A percentile compares a stretch with the other conserved stretches of the same genome.
Conservation (phyloP, 2,888 invertebrate species). For the Lissonota sp. region DNA sequence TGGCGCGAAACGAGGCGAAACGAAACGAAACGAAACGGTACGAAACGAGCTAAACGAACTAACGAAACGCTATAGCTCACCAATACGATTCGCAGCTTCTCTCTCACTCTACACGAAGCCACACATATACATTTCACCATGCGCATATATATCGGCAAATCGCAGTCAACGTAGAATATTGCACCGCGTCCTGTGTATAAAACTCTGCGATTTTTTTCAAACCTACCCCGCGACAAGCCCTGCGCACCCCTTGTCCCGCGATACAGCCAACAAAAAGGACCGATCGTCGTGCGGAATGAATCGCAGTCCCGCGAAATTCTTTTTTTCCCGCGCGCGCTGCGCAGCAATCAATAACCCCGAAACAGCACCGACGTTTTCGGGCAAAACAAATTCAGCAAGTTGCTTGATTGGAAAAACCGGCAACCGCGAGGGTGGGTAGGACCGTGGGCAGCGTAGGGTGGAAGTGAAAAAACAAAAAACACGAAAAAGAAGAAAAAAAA, state of each 20-base stretch:
- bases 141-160: slow-evolving; percentile 10
- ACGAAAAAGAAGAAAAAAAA: too few relatives aligned
- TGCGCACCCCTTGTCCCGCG: slow-evolving; percentile 35
- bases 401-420: slow-evolving; percentile 76
- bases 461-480: slow-evolving; percentile 65
- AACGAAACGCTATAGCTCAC: slow-evolving; percentile 49
- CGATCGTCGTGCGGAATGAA: slow-evolving; percentile 32
- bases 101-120: background rate
- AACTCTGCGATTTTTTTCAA: slow-evolving; percentile 42
- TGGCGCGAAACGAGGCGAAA: slow-evolving; percentile 81
- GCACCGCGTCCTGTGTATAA: slow-evolving; percentile 42
- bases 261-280: slow-evolving; percentile 41
- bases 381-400: slow-evolving; percentile 76
- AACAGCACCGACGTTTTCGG: slow-evolving; percentile 73
- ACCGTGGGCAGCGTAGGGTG: slow-evolving; percentile 43
- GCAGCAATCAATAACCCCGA: slow-evolving; percentile 79
- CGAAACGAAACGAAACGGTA: slow-evolving; percentile 79
- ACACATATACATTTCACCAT: slow-evolving; percentile 5
- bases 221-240: too few relatives aligned
- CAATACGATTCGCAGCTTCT: slow-evolving; percentile 47
- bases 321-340: slow-evolving; percentile 49
- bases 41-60: slow-evolving; percentile 73
- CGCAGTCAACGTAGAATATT: slow-evolving; percentile 51
- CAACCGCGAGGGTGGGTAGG: slow-evolving; percentile 36
- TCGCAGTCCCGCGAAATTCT: slow-evolving; percentile 36